phyloP scores from a whole-genome alignment of 2,113 vertebrate genomes.

The Chauna torquata region DNA sequence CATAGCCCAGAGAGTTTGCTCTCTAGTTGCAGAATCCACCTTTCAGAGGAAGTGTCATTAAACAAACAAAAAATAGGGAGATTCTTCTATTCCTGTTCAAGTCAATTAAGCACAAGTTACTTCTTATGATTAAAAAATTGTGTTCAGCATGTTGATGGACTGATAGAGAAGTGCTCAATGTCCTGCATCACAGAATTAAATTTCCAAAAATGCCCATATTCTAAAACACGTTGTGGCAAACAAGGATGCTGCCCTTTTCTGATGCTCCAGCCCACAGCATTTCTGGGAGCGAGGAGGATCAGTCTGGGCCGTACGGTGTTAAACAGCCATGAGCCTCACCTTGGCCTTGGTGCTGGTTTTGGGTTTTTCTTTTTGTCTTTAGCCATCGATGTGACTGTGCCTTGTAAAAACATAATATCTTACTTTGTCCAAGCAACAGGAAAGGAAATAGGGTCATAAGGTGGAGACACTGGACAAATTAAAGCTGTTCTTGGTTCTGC shows the following conservation, averaged over 20 bases:
- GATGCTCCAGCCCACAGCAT: neutral
- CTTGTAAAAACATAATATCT: neutral
- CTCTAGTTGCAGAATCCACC: neutral
- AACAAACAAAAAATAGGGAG: neutral
- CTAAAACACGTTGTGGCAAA: neutral
- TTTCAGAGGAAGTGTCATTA: neutral
- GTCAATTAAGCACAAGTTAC: neutral
- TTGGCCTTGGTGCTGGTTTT: neutral
- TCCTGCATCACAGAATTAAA: neutral
- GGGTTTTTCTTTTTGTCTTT: neutral
- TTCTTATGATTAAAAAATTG: neutral
- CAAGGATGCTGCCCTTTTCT: neutral
- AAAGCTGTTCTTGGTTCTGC: neutral
- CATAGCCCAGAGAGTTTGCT: neutral
- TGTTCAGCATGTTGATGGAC: neutral
- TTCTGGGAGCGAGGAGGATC: neutral
- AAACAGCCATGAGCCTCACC: neutral
- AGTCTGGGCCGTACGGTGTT: accelerated
- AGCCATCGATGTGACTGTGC: accelerated
- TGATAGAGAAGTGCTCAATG: neutral
- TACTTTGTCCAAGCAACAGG: neutral
- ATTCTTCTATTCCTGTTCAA: neutral
- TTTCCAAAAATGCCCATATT: neutral
- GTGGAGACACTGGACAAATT: neutral
- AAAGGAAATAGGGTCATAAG: neutral